Conservation (phyloP, 2,113 vertebrate species). For the Arenaria interpres region DNA sequence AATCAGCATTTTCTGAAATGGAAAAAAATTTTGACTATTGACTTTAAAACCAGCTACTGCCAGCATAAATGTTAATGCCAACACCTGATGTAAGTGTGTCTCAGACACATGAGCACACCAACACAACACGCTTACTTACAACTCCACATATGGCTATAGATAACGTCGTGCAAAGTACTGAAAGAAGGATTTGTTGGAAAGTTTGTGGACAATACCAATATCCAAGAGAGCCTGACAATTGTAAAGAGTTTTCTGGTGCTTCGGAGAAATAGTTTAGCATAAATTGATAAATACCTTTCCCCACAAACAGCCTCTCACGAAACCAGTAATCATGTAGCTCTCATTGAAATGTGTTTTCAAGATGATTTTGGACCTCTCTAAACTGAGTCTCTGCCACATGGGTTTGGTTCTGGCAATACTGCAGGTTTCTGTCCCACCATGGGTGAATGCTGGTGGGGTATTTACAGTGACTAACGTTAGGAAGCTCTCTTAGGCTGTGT, state of each 20-base stretch:
- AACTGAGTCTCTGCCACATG: neutral
- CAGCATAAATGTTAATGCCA: neutral
- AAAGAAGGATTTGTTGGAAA: neutral
- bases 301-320: neutral
- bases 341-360: neutral
- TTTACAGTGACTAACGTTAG: neutral
- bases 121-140: neutral
- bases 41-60: neutral
- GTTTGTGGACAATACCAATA: neutral
- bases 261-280: neutral
- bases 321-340: neutral
- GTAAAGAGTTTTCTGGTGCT: neutral
- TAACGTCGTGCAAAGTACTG: neutral
- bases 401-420: neutral
- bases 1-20: neutral
- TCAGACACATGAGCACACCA: neutral
- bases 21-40: neutral
- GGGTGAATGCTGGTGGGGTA: neutral
- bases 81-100: neutral
- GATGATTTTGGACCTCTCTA: neutral
- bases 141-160: neutral
- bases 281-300: neutral
- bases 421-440: neutral
- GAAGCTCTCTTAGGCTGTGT: neutral
- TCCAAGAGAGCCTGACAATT: neutral